Evolutionary conservation across 2,888 invertebrate species (phyloP), one percentile per base, ranked within the genome.

Genomic region (Scaptomyza reducta): DNA sequence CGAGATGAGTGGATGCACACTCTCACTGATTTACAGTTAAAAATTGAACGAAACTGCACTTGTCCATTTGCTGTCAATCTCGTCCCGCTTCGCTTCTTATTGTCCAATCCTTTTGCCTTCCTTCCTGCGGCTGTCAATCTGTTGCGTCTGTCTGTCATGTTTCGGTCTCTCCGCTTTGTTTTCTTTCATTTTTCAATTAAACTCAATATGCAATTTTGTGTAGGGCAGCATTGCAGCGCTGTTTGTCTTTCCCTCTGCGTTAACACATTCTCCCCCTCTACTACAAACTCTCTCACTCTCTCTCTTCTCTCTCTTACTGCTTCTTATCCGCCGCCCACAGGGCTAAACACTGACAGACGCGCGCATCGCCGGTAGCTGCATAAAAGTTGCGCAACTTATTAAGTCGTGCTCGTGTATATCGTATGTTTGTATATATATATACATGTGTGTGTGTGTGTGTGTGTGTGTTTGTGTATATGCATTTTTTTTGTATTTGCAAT

Each of bases 381-480:
- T 64, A 54, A 79, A 82, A 68, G 77, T 80, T 80, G 80, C 79
- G 86, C 86, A 80, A 80, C 77, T 74, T 80, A 64, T 70, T 58
- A 54, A 55, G 33, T 53, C 35, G 25, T 57, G 57, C 57, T 63
- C 38, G 51, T 50, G 60, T 46, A 1, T 22, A n/a, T 45, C 44
- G 3, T 22, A 16, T 45, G 10, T 46, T 2, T 46, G 38, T 46
- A n/a, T n/a, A n/a, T n/a, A n/a, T n/a, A n/a, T n/a, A n/a, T n/a
- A n/a, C n/a, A n/a, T 46, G 3, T 22, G 18, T 45, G 10, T 46
- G 2, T 46, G 38, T 46, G 18, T 47, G 42, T 61, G 51, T 54
- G 1, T 47, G 67, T 68, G 47, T 70, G 54, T 16, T 1, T 25
- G 33, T 74, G 3, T 45, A 64, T 62, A 53, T 79, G 72, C 57